Base-by-base conservation (phyloP, 2,888 invertebrate genomes). In the Heliconius charithonia region DNA sequence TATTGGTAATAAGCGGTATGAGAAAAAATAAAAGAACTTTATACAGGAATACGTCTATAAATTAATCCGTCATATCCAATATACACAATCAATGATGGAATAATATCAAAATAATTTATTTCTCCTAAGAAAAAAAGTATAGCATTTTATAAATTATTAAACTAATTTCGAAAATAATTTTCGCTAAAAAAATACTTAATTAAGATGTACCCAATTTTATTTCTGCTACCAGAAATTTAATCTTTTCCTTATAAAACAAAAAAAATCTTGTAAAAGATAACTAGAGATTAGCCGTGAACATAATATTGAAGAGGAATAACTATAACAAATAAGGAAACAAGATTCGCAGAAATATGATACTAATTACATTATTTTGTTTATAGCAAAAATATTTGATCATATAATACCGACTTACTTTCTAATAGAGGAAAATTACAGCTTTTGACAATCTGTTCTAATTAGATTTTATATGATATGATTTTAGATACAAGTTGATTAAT, bases 291-390 rank as follows among this genome's bases (percentile, higher is more conserved):
- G 7, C 41, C 2, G 37, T 41, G 16, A n/a, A 13, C 13, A n/a
- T 25, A 6, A 69, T 69, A 69, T 41, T 41, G n/a, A 10, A 41
- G 37, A 67, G 37, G 13, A 19, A 29, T 29, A 65, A 32, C 22
- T 66, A 66, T n/a, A 66, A 37, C 12, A 67, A 37, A 7, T 16
- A 69, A 69, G 37, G 67, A 37, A n/a, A 67, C 25, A 67, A 37
- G n/a, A 37, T 41, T 67, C 67, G 41, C 13, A 25, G 67, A 67
- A 37, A 67, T 41, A n/a, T 67, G 67, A 37, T 37, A 67, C 66
- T 66, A 66, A 66, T 37, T 37, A 67, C 67, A 67, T 67, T 37
- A 67, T 67, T 67, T 67, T 37, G 37, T 67, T 37, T 37, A 67
- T 37, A 67, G 13, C 22, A 32, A 66, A 32, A 9, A 4, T 66